These are phyloP conservation scores for Moxostoma hubbsi DNA, from an alignment of 2,797 vertebrate genomes.

Conservation along the genomic window DNA sequence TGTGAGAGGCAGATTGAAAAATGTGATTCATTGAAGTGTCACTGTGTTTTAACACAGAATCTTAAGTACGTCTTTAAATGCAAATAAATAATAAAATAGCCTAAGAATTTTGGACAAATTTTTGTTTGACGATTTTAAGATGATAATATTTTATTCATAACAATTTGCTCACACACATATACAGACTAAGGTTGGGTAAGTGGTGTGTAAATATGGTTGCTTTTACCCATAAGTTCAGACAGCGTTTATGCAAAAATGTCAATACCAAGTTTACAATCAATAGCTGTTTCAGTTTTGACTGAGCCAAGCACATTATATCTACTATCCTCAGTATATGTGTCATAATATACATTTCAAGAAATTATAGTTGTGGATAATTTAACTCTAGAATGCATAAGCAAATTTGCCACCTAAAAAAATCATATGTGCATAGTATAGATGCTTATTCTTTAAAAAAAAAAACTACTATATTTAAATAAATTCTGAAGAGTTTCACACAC, in stretches of 20 bases:
- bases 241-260: conserved; percentile 18
- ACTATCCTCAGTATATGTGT: conserved; percentile 34
- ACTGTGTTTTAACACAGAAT: too few species aligned
- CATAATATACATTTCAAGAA: conserved; percentile 52
- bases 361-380: conserved; percentile 52
- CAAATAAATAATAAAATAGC: too few species aligned
- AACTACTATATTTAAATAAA: too few species aligned
- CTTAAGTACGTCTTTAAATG: too few species aligned
- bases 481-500: too few species aligned
- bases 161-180: background rate
- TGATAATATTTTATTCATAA: too few species aligned
- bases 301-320: conserved; percentile 29
- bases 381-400: background rate
- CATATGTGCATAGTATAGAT: too few species aligned
- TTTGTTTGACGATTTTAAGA: background rate
- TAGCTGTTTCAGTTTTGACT: conserved; percentile 49
- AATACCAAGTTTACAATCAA: conserved; percentile 50
- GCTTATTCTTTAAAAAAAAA: too few species aligned
- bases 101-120: background rate
- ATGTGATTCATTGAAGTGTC: too few species aligned
- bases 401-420: too few species aligned
- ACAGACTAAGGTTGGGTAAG: background rate
- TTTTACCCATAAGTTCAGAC: background rate
- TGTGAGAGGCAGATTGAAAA: background rate
- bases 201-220: background rate